Conservation (phyloP, 2,888 invertebrate species). For the Nycteola revayana region DNA sequence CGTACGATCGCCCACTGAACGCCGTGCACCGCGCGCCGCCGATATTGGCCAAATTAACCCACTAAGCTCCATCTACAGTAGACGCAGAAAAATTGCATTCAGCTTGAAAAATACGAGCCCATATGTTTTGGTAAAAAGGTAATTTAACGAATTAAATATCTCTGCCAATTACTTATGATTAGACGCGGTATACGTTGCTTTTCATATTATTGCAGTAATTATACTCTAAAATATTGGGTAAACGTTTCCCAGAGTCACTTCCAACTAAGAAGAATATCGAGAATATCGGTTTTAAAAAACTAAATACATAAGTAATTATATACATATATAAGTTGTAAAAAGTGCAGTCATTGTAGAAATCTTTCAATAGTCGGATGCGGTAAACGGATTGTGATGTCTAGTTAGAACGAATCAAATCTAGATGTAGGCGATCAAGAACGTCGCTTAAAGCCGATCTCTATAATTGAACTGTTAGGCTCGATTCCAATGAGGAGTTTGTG, state of each 20-base stretch:
- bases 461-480: conserved; percentile 58
- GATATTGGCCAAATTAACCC: conserved; percentile 74
- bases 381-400: conserved; percentile 72
- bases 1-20: conserved; percentile 63
- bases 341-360: conserved; percentile 49
- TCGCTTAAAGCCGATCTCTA: conserved; percentile 39
- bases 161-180: too few species aligned
- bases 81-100: conserved; percentile 25
- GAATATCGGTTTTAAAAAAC: too few species aligned
- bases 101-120: too few species aligned
- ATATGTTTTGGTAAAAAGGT: too few species aligned
- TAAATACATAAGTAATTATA: too few species aligned
- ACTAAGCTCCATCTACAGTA: conserved; percentile 47
- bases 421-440: conserved; percentile 55
- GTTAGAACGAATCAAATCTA: conserved; percentile 74
- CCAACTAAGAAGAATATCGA: too few species aligned
- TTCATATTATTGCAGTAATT: too few species aligned
- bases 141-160: too few species aligned
- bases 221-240: too few species aligned
- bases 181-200: too few species aligned
- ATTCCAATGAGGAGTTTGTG: conserved; percentile 37
- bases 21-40: conserved; percentile 44
- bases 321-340: too few species aligned
- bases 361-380: conserved; percentile 68
- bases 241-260: too few species aligned